Evolutionary conservation across 2,113 vertebrate genomes (phyloP).

Genomic region (Planiliza haematocheilus): DNA sequence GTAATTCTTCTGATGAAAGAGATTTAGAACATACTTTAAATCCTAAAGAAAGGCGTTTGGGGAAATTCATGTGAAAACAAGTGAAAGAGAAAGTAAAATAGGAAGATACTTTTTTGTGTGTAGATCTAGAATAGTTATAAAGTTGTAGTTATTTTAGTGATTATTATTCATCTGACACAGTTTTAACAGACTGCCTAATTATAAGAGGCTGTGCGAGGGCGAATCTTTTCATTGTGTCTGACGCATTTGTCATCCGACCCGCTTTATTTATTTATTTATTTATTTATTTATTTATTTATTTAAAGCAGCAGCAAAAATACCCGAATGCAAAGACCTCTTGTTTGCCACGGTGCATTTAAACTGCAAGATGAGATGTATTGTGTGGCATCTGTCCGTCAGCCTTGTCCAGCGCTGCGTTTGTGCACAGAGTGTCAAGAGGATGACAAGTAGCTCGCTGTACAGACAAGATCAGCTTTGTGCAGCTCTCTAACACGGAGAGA

Average conservation of each 20-base stretch:
- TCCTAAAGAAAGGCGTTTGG: neutral
- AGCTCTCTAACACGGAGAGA: conserved; percentile 53
- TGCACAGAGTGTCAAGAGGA: conserved; percentile 60
- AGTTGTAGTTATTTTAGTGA: conserved; percentile 5
- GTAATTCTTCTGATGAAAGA: neutral
- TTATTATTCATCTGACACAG: conserved; percentile 30
- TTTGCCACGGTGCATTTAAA: neutral
- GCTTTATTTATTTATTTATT: too few species aligned
- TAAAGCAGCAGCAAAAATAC: conserved; percentile 28
- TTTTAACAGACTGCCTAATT: conserved; percentile 34
- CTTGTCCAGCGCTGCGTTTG: conserved; percentile 33
- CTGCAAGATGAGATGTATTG: conserved; percentile 13
- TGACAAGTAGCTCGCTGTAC: conserved; percentile 51
- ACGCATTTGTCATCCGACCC: conserved; percentile 24
- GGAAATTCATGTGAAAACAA: neutral
- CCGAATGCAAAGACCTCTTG: neutral
- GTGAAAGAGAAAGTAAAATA: neutral
- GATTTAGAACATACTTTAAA: neutral
- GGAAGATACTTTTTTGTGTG: neutral
- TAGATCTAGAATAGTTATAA: conserved; percentile 1
- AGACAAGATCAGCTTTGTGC: conserved; percentile 74
- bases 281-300: conserved; percentile 21
- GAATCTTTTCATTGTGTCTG: conserved; percentile 19
- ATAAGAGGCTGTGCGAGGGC: conserved; percentile 23
- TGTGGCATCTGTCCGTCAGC: conserved; percentile 47